phyloP scores from a whole-genome alignment of 2,888 invertebrate genomes.

The Apeira syringaria region DNA sequence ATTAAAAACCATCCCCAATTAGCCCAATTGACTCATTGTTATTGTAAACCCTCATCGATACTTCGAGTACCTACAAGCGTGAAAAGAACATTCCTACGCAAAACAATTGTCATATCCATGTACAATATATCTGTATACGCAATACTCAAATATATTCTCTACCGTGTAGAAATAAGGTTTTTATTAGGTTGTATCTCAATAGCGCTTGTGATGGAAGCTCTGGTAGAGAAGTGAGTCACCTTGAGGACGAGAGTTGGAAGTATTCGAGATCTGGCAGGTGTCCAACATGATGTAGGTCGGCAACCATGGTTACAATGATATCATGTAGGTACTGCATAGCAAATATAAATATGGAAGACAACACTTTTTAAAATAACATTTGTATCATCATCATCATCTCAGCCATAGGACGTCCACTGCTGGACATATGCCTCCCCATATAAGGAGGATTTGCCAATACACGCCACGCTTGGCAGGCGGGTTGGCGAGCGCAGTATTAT shows the following conservation, averaged over 20 bases:
- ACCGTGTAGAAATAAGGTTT: not conserved
- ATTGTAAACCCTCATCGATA: conserved; percentile 6
- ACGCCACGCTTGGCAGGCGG: no score
- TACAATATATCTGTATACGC: no score
- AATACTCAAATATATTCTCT: not conserved
- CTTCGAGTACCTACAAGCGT: conserved; percentile 1
- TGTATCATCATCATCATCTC: no score
- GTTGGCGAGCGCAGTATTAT: no score
- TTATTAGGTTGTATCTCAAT: not conserved
- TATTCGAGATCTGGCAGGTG: conserved; percentile 62
- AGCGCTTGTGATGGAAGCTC: conserved; percentile 25
- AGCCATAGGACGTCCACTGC: no score
- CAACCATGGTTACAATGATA: conserved; percentile 39
- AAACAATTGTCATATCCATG: no score
- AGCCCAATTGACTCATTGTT: conserved; percentile 9
- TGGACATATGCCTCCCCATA: no score
- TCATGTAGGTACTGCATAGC: no score
- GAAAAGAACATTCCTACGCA: no score
- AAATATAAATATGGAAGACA: no score
- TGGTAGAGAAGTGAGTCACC: conserved; percentile 58
- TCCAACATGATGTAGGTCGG: conserved; percentile 67
- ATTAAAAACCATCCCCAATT: conserved; percentile 1
- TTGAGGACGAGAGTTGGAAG: conserved; percentile 55
- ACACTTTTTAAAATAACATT: no score
- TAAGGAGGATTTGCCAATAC: no score